A percentile compares a stretch with the other conserved stretches of the same genome.
phyloP scores from a whole-genome alignment of 2,888 invertebrate species.

The Torymus aiolomorphi region DNA sequence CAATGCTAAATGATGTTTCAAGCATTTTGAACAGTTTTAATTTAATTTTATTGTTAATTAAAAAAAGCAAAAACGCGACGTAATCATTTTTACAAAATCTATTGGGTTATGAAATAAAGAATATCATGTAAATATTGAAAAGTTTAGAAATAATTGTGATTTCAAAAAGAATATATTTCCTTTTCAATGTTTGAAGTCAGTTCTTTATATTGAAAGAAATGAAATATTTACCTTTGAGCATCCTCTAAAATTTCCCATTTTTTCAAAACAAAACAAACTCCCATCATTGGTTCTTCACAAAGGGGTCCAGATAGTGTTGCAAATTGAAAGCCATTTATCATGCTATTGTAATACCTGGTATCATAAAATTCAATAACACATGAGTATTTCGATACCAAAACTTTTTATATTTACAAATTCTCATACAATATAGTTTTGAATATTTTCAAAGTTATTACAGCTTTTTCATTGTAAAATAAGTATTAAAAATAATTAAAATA shows the following conservation, averaged over 20 bases:
- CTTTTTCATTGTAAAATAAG: too few species aligned
- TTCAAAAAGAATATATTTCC: too few species aligned
- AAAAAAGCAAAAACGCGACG: too few species aligned
- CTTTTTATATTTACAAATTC: conserved; percentile 2
- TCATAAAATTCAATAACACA: conserved; percentile 16
- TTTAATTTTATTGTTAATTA: too few species aligned
- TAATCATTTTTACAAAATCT: too few species aligned
- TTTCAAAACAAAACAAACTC: conserved; percentile 93
- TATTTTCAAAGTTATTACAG: too few species aligned
- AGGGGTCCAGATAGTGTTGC: conserved; percentile 93
- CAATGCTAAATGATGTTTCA: too few species aligned
- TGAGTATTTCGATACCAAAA: neutral
- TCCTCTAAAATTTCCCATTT: conserved; percentile 81
- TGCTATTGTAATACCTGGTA: conserved; percentile 81
- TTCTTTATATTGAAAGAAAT: neutral
- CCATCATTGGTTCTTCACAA: conserved; percentile 98
- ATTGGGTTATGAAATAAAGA: too few species aligned
- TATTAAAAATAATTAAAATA: conserved; percentile 40
- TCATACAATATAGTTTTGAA: neutral
- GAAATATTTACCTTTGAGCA: conserved; percentile 58
- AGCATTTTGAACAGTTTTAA: too few species aligned
- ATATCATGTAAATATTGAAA: too few species aligned
- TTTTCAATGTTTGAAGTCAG: too few species aligned
- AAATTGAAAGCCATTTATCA: conserved; percentile 91
- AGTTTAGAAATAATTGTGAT: too few species aligned